Percentiles rank a stretch among this genome's conserved stretches.
Conservation (phyloP, 2,797 vertebrate species). For the Cossypha niveicapilla region DNA sequence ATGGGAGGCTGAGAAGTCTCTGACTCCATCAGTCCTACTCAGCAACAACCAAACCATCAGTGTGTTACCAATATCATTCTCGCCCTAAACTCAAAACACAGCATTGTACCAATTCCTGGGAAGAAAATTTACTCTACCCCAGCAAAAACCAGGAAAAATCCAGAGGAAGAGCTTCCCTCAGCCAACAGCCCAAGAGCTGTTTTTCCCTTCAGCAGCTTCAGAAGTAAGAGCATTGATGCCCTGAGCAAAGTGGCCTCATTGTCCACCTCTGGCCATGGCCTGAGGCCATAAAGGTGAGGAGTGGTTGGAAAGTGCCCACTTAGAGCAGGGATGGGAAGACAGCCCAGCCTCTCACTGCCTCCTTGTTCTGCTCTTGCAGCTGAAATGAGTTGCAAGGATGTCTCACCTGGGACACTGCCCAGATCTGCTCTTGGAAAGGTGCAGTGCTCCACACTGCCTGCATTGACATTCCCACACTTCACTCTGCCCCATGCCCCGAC, state of each 20-base stretch:
- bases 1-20: not conserved
- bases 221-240: not conserved
- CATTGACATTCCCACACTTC: not conserved
- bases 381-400: constrained; percentile 43
- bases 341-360: not conserved
- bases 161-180: not conserved
- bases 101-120: not conserved
- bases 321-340: not conserved
- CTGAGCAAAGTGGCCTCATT: not conserved
- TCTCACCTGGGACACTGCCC: constrained; percentile 11
- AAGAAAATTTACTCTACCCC: not conserved
- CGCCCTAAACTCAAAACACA: not conserved
- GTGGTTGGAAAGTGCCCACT: not conserved
- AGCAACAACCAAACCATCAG: not conserved
- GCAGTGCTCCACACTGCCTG: not conserved
- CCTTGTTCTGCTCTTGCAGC: not conserved
- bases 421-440: not conserved
- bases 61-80: not conserved
- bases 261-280: not conserved
- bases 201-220: constrained; percentile 3
- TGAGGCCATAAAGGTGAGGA: not conserved
- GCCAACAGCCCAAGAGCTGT: not conserved
- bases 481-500: not conserved
- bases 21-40: not conserved
- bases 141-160: not conserved